phyloP scores from a whole-genome alignment of 2,797 vertebrate species.

The Platyrinchus mystaceus region DNA sequence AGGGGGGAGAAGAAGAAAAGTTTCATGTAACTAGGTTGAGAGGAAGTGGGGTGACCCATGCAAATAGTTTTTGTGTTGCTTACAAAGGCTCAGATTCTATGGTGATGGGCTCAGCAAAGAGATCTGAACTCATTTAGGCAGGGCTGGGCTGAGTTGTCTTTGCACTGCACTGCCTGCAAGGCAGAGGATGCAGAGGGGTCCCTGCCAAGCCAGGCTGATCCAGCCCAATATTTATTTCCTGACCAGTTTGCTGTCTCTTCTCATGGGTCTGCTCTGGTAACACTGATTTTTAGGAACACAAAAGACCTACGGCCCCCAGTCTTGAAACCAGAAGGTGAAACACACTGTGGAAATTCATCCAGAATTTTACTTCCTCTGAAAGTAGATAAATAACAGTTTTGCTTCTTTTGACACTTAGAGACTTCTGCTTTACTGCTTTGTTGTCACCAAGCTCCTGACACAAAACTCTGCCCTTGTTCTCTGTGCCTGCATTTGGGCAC shows the following conservation, averaged over 20 bases:
- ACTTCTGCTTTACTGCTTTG: background rate
- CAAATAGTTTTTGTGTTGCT: constrained; percentile 32
- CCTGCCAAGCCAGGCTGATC: background rate
- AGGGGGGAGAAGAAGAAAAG: background rate
- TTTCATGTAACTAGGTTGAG: background rate
- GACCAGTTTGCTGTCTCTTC: background rate
- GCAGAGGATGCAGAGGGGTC: background rate
- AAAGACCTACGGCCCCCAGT: background rate
- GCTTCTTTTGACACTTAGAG: background rate
- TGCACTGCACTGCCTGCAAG: background rate
- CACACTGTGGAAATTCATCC: background rate
- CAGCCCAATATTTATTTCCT: background rate
- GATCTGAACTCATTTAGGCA: background rate
- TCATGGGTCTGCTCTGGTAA: background rate
- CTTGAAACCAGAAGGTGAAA: background rate
- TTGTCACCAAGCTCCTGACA: background rate
- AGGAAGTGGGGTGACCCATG: constrained; percentile 62
- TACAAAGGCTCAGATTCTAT: constrained; percentile 17
- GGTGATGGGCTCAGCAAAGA: constrained; percentile 4
- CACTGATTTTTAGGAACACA: background rate
- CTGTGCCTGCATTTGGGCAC: background rate
- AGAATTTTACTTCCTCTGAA: background rate
- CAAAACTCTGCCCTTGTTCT: background rate
- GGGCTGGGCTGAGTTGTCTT: background rate
- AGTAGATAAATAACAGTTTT: background rate